Conservation (phyloP, 2,888 invertebrate species). For the Galerucella nymphaeae region DNA sequence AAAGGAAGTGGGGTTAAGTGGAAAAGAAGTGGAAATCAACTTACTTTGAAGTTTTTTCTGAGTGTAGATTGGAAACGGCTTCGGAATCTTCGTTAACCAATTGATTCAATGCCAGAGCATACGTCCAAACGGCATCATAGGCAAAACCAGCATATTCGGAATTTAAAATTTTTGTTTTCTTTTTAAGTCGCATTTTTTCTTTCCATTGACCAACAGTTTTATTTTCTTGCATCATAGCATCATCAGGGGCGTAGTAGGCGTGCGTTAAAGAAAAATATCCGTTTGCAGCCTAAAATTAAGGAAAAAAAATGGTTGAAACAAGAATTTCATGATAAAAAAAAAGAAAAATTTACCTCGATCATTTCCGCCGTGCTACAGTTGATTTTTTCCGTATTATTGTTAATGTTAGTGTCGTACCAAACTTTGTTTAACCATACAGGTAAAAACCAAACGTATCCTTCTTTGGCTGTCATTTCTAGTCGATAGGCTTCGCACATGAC, state of each 20-base stretch:
- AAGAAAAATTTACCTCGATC: slow-evolving; percentile 63
- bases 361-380: slow-evolving; percentile 74
- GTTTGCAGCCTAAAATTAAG: slow-evolving; percentile 72
- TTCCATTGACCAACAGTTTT: slow-evolving; percentile 75
- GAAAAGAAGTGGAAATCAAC: slow-evolving; percentile 35
- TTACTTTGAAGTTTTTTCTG: slow-evolving; percentile 67
- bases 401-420: slow-evolving; percentile 72
- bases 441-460: slow-evolving; percentile 89
- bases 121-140: slow-evolving; percentile 87
- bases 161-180: slow-evolving; percentile 54
- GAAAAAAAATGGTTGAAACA: background rate
- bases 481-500: slow-evolving; percentile 86
- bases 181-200: slow-evolving; percentile 61
- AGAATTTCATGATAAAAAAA: background rate
- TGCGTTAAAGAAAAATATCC: slow-evolving; percentile 79
- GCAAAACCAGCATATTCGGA: slow-evolving; percentile 81
- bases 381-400: slow-evolving; percentile 63
- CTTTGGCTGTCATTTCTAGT: slow-evolving; percentile 74
- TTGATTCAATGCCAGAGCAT: slow-evolving; percentile 76
- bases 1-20: no score
- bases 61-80: slow-evolving; percentile 69
- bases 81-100: slow-evolving; percentile 72
- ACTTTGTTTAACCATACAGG: slow-evolving; percentile 76
- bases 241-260: slow-evolving; percentile 73
- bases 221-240: slow-evolving; percentile 73